phyloP scores from a whole-genome alignment of 2,113 vertebrate species.

The Isurus oxyrinchus region DNA sequence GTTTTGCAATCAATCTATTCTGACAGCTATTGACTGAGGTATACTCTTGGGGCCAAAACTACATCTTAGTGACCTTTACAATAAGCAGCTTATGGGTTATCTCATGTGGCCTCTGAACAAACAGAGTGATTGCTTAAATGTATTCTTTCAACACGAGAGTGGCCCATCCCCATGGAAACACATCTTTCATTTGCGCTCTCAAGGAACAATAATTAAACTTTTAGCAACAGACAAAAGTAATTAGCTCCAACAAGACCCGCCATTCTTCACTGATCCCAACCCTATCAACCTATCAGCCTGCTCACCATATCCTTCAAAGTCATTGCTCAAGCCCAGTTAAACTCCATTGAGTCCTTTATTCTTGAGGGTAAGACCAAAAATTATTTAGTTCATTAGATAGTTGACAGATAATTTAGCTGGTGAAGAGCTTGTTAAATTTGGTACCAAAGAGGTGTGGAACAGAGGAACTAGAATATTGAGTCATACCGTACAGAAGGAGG shows the following conservation, averaged over 20 bases:
- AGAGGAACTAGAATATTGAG: neutral
- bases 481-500: neutral
- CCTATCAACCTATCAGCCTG: neutral
- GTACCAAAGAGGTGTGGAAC: neutral
- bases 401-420: neutral
- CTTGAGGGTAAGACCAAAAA: neutral
- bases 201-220: neutral
- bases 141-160: neutral
- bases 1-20: neutral
- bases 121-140: neutral
- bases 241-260: neutral
- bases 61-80: slow-evolving; percentile 1
- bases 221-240: neutral
- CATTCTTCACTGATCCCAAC: neutral
- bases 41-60: neutral
- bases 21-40: no score
- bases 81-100: neutral
- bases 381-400: neutral
- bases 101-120: neutral
- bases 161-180: neutral
- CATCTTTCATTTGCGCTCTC: neutral
- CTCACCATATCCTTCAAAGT: neutral
- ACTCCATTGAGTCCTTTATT: neutral
- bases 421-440: neutral
- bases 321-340: neutral